These are phyloP conservation scores for Dryadula phaetusa DNA, from an alignment of 2,888 invertebrate species.

Conservation along the genomic window DNA sequence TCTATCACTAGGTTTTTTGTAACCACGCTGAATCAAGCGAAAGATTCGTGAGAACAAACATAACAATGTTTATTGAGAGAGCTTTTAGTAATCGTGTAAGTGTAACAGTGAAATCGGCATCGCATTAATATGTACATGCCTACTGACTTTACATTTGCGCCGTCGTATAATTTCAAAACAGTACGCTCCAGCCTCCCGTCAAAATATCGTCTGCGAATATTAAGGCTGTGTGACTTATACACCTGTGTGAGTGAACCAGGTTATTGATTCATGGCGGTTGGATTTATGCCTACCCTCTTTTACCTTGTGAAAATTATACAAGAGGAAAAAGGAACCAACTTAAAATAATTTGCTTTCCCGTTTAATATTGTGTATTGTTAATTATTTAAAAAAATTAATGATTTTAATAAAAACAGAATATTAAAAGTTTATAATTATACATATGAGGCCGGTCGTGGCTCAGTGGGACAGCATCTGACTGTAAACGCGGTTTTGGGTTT, in stretches of 20 bases:
- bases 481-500: too few species aligned
- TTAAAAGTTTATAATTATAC: not conserved
- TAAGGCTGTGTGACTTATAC: slow-evolving; percentile 64
- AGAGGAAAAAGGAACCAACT: slow-evolving; percentile 63
- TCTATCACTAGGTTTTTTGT: not conserved
- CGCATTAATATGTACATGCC: slow-evolving; percentile 42
- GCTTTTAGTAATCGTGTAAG: slow-evolving; percentile 38
- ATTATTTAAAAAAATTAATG: not conserved
- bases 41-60: not conserved
- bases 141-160: slow-evolving; percentile 43
- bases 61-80: slow-evolving; percentile 29
- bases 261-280: slow-evolving; percentile 80
- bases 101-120: slow-evolving; percentile 35
- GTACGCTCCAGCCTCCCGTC: slow-evolving; percentile 68
- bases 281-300: slow-evolving; percentile 79
- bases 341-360: slow-evolving; percentile 15
- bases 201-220: slow-evolving; percentile 75
- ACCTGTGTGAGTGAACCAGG: slow-evolving; percentile 71
- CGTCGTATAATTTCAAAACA: slow-evolving; percentile 70
- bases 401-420: too few species aligned
- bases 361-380: slow-evolving; percentile 21
- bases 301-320: slow-evolving; percentile 74
- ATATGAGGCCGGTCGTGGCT: too few species aligned
- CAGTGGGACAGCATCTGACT: too few species aligned
- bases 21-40: too few species aligned